A percentile compares a stretch with the other conserved stretches of the same genome.
Conservation (phyloP, 1,140 invertebrate genomes). For the fruit fly (Drosophila melanogaster) region DNA sequence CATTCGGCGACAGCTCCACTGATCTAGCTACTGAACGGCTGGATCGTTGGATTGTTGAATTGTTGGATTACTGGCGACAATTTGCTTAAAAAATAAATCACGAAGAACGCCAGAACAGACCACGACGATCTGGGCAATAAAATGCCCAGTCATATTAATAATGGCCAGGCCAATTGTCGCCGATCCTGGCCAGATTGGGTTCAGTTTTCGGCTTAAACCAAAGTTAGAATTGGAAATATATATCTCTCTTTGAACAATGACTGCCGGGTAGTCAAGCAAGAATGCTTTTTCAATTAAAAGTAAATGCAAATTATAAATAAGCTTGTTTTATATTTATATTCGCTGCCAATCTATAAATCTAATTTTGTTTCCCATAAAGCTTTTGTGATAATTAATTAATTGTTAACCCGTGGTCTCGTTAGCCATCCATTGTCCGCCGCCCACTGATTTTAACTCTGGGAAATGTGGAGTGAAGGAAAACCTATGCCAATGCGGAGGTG, state of each 20-base stretch:
- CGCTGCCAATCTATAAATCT: not conserved
- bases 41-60: constrained; percentile 11
- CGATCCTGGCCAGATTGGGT: not conserved
- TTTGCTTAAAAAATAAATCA: constrained; percentile 83
- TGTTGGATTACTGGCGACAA: constrained; percentile 60
- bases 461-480: constrained; percentile 7
- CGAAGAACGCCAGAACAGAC: constrained; percentile 48
- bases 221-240: not conserved
- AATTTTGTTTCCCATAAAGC: not conserved
- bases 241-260: not conserved
- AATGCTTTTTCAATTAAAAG: too few species aligned
- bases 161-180: constrained; percentile 8
- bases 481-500: constrained; percentile 28
- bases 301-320: not conserved
- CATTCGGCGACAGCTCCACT: constrained; percentile 54
- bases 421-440: constrained; percentile 27
- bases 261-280: too few species aligned
- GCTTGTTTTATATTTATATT: not conserved
- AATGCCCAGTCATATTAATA: constrained; percentile 68
- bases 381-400: constrained; percentile 25
- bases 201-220: not conserved
- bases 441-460: constrained; percentile 4
- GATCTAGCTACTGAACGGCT: constrained; percentile 4
- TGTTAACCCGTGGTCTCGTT: constrained; percentile 20
- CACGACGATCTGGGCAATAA: constrained; percentile 55